Evolutionary conservation across 2,113 vertebrate genomes (phyloP).

Genomic region (Sander lucioperca): DNA sequence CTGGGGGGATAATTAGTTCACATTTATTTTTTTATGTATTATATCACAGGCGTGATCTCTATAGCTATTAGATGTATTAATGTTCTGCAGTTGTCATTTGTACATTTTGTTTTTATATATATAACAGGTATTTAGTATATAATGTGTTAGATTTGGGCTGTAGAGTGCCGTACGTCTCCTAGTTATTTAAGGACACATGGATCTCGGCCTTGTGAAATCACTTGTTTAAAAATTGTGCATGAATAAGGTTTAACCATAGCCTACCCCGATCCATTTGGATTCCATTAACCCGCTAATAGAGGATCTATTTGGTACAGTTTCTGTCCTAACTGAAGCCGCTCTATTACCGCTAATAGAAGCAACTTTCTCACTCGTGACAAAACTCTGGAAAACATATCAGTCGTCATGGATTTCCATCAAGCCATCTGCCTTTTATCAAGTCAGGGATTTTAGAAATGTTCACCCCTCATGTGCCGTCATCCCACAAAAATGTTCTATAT

Average conservation of each 20-base stretch:
- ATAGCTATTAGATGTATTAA: neutral
- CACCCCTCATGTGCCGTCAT: conserved; percentile 76
- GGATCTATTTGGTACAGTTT: conserved; percentile 1
- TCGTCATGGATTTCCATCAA: conserved; percentile 73
- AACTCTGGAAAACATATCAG: conserved; percentile 75
- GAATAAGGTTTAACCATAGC: neutral
- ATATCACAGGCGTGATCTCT: neutral
- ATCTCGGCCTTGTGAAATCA: conserved; percentile 10
- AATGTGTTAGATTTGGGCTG: neutral
- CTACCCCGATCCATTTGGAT: conserved; percentile 12
- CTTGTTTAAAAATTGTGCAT: neutral
- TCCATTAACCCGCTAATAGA: neutral
- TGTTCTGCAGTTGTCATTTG: neutral
- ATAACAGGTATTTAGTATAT: neutral
- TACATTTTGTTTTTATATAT: neutral
- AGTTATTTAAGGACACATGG: conserved; percentile 9
- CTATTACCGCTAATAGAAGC: neutral
- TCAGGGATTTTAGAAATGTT: conserved; percentile 77
- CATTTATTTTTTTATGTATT: conserved; percentile 22
- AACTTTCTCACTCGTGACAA: conserved; percentile 55
- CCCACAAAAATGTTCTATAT: conserved; percentile 65
- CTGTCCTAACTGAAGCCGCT: conserved; percentile 1
- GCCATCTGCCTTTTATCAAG: conserved; percentile 87
- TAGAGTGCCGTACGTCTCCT: neutral
- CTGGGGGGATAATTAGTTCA: conserved; percentile 36